These are phyloP conservation scores for Dicrurus megarhynchus DNA, from an alignment of 2,113 vertebrate genomes.

Conservation along the genomic window DNA sequence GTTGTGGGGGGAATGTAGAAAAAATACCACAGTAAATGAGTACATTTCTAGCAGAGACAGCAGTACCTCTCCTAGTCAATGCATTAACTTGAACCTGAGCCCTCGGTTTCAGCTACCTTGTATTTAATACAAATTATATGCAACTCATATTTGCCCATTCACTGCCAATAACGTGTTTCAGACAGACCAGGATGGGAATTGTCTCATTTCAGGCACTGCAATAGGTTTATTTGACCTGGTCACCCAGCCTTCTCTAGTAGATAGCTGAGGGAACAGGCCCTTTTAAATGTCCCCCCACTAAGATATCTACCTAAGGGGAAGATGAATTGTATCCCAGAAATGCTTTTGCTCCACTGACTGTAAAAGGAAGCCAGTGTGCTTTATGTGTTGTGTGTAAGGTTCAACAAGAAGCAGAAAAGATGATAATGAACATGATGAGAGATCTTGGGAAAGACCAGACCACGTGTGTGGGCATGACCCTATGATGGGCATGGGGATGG, in stretches of 20 bases:
- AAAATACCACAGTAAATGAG: background rate
- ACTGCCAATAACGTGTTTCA: background rate
- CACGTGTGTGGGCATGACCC: fast-evolving
- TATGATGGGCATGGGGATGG: fast-evolving
- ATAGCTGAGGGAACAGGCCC: background rate
- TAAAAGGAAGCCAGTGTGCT: background rate
- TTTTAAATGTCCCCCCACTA: background rate
- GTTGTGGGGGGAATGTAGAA: background rate
- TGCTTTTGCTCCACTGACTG: background rate
- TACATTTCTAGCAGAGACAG: background rate
- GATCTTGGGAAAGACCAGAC: background rate
- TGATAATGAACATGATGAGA: background rate
- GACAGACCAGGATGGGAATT: background rate
- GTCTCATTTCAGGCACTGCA: background rate
- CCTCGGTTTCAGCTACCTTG: background rate
- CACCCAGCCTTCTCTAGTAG: background rate
- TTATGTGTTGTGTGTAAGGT: background rate
- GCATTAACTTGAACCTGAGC: background rate
- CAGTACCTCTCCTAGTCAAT: background rate
- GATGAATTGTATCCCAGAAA: background rate
- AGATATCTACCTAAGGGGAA: background rate
- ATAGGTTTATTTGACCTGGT: background rate
- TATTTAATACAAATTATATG: background rate
- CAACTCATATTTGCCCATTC: background rate
- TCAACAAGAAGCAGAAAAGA: background rate